Conservation (phyloP, 2,113 vertebrate species). For the Acrocephalus arundinaceus region DNA sequence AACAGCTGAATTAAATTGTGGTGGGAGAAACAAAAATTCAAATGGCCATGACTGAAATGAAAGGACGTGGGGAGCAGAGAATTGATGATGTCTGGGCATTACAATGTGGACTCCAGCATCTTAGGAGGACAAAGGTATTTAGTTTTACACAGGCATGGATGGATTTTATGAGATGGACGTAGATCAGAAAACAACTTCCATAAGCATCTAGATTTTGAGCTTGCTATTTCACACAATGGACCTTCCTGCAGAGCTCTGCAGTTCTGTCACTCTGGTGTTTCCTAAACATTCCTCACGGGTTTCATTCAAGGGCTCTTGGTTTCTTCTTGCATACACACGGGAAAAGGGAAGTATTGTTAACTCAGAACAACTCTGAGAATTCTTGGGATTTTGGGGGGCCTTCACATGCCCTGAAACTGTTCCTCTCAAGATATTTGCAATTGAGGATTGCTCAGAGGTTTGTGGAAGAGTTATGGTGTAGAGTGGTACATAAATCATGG, state of each 20-base stretch:
- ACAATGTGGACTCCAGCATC: rapidly evolving
- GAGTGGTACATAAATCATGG: background rate
- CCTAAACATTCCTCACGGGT: background rate
- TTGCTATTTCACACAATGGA: rapidly evolving
- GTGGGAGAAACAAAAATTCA: background rate
- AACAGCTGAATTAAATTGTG: background rate
- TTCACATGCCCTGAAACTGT: background rate
- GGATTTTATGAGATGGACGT: background rate
- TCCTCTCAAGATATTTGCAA: rapidly evolving
- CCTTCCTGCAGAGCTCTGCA: background rate
- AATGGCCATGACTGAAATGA: background rate
- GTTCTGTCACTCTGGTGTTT: background rate
- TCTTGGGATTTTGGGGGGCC: background rate
- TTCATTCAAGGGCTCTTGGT: background rate
- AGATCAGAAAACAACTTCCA: background rate
- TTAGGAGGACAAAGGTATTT: background rate
- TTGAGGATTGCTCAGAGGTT: background rate
- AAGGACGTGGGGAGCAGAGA: background rate
- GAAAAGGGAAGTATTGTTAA: rapidly evolving
- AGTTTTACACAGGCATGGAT: background rate
- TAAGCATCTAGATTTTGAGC: background rate
- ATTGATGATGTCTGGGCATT: background rate
- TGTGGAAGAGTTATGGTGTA: background rate
- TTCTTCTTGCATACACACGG: rapidly evolving
- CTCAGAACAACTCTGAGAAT: background rate